Base-by-base conservation (phyloP, 1,140 invertebrate species). In the Drosophila athabasca region DNA sequence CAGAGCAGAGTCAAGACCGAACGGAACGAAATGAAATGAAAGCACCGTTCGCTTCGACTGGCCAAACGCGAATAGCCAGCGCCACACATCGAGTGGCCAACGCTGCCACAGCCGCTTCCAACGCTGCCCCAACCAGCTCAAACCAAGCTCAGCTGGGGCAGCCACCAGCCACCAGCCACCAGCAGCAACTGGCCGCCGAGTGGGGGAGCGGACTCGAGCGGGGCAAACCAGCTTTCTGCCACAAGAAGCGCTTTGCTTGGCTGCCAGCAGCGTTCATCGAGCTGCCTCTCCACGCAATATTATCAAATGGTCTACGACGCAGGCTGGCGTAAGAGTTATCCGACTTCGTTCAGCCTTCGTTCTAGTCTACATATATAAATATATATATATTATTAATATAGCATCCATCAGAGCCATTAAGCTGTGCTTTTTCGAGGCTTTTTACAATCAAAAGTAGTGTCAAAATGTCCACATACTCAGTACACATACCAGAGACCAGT, bases 41-140 rank as follows among this genome's bases (percentile, higher is more conserved):
- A 87, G 83, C 82, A 87, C 82, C 83, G 82, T 87, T 88, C 83
- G 75, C 83, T 71, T 88, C 83, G 83, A 87, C 62, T 68, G 55
- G 60, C 79, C 70, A 87, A 88, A 88, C 79, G 79, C 82, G 82
- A 87, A 87, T 87, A 87, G 82, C 79, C 48, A 67, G 39, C 45
- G 54, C 79, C 71, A 48, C 17, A 46, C 29, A 71, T 45, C 80
- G 76, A 83, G 58, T 68, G 75, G 67, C 54, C 77, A 74, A 59
- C 54, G 44, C 46, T 13, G 51, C 66, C 35, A 22, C 68, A 22
- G 29, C 41, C 19, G 13, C 46, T 51, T 44, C 17, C 31, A 31
- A 31, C 31, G 31, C 31, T 39, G 62, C 48, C n/a, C 8, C 11
- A 6, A 22, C 41, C 39, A 15, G 29, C 15, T 24, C 46, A 15